These are phyloP conservation scores for Helogale parvula DNA, from an alignment of 2,113 vertebrate genomes.

Conservation along the genomic window DNA sequence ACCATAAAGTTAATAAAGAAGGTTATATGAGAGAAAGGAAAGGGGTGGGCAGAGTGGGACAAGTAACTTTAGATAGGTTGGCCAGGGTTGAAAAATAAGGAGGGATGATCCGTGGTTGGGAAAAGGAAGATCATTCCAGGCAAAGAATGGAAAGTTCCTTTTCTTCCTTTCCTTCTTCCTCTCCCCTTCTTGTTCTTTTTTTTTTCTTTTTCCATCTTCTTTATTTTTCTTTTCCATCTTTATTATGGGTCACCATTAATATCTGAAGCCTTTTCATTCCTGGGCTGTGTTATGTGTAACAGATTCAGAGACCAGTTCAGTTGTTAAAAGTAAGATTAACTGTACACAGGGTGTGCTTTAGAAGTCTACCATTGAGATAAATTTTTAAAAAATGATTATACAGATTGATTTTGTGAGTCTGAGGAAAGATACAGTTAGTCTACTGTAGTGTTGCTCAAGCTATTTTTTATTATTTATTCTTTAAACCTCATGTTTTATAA, in stretches of 20 bases:
- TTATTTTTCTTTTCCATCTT: background rate
- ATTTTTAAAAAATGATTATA: background rate
- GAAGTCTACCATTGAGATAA: background rate
- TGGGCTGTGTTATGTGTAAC: background rate
- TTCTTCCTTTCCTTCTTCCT: background rate
- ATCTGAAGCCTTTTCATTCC: background rate
- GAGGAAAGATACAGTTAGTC: background rate
- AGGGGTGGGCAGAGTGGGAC: background rate
- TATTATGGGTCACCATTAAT: background rate
- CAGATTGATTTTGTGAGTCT: background rate
- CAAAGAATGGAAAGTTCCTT: background rate
- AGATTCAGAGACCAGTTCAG: background rate
- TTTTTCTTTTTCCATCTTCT: background rate
- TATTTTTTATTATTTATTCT: background rate
- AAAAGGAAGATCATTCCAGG: background rate
- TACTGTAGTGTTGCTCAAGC: background rate
- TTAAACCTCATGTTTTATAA: background rate
- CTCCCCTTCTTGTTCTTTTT: background rate
- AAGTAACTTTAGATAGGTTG: background rate
- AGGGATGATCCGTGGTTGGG: too few species aligned
- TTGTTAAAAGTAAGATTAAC: conserved; percentile 3
- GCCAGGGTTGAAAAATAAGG: background rate
- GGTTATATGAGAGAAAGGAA: background rate
- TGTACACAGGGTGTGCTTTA: background rate
- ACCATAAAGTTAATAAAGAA: background rate